Evolutionary conservation across 2,113 vertebrate species (phyloP).

Genomic region (Aramus guarauna): DNA sequence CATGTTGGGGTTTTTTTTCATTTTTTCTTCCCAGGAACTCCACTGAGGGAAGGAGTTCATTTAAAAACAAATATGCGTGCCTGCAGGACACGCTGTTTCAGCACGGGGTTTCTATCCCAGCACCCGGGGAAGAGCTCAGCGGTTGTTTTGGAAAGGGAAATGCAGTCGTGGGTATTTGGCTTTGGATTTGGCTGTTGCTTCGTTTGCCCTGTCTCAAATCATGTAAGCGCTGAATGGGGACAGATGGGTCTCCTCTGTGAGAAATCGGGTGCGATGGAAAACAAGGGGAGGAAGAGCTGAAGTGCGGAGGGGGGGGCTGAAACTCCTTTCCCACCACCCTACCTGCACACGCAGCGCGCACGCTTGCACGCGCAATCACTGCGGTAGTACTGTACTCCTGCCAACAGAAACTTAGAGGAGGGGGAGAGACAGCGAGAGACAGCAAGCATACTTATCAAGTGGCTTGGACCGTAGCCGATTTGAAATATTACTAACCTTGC

Average conservation of each 20-base stretch:
- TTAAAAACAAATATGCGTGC: conserved; percentile 12
- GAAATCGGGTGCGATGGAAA: not conserved
- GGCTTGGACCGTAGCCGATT: conserved; percentile 86
- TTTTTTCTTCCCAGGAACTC: not conserved
- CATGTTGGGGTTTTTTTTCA: not conserved
- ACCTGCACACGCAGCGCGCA: fast-evolving
- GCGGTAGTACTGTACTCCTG: not conserved
- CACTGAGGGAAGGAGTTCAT: not conserved
- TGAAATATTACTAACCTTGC: conserved; percentile 99
- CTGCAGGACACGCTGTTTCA: not conserved
- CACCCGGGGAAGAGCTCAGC: not conserved
- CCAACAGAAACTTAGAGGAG: conserved; percentile 27
- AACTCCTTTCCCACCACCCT: not conserved
- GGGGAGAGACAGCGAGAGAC: conserved; percentile 17
- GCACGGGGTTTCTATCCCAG: not conserved
- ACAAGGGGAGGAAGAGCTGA: not conserved
- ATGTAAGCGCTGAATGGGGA: not conserved
- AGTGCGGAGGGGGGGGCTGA: not conserved
- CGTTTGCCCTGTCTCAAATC: not conserved
- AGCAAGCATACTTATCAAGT: conserved; percentile 75
- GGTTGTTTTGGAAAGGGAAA: not conserved
- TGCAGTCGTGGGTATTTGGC: fast-evolving
- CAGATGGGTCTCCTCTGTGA: not conserved
- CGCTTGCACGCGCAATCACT: not conserved
- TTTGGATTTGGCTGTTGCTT: not conserved